These are phyloP conservation scores for Amphipoea lucens DNA, from an alignment of 2,888 invertebrate genomes.

Conservation along the genomic window DNA sequence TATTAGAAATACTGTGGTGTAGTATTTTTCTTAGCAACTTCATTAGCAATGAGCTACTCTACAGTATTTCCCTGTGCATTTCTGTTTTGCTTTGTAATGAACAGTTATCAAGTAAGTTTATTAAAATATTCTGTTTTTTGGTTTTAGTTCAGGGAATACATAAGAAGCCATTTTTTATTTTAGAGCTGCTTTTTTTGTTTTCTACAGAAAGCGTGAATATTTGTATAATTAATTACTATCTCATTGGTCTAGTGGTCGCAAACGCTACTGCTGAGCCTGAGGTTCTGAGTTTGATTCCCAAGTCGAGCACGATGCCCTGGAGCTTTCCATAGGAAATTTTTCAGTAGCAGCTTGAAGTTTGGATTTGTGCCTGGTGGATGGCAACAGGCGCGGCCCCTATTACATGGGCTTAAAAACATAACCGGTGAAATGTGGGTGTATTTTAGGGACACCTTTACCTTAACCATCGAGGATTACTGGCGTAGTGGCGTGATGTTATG, in stretches of 20 bases:
- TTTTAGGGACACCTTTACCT: too few species aligned
- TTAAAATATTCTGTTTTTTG: neutral
- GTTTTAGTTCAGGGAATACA: neutral
- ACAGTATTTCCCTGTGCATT: neutral
- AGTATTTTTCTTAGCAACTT: neutral
- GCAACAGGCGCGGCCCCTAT: too few species aligned
- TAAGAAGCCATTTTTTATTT: neutral
- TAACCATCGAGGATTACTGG: too few species aligned
- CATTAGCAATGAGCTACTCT: conserved; percentile 2
- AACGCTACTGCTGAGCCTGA: neutral
- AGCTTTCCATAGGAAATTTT: too few species aligned
- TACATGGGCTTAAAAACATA: too few species aligned
- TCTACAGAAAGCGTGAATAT: neutral
- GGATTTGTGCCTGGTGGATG: too few species aligned
- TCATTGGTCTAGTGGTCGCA: neutral
- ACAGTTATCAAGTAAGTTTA: conserved; percentile 11
- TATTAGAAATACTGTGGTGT: neutral
- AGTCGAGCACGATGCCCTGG: neutral
- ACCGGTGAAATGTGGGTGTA: too few species aligned
- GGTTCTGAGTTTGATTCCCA: neutral
- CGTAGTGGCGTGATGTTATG: too few species aligned
- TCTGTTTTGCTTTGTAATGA: neutral
- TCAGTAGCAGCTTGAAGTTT: too few species aligned
- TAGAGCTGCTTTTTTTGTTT: too few species aligned
- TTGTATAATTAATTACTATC: neutral